Evolutionary conservation across 2,113 vertebrate genomes (phyloP).

Genomic region (Cynopterus brachyotis): DNA sequence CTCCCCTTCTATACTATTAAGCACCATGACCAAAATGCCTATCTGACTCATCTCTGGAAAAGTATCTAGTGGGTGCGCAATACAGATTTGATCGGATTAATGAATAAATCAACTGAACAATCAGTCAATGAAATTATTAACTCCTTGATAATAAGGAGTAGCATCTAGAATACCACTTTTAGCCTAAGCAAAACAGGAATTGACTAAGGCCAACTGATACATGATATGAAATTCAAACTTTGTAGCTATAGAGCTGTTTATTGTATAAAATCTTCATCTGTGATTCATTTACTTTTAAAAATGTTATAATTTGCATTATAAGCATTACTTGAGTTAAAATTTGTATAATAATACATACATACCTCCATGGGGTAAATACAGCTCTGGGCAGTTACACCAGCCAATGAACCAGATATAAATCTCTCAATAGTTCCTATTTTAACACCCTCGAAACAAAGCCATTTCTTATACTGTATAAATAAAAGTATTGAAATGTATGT

Average conservation of each 20-base stretch:
- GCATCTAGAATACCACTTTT: neutral
- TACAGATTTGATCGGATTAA: neutral
- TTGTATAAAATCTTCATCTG: neutral
- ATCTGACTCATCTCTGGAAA: neutral
- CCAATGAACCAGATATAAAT: constrained; percentile 88
- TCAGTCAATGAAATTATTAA: neutral
- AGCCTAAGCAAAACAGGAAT: neutral
- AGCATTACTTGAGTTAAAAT: neutral
- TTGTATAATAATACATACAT: constrained; percentile 55
- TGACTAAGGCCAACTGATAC: neutral
- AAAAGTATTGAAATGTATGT: constrained; percentile 35
- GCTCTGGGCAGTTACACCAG: constrained; percentile 88
- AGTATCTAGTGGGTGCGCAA: neutral
- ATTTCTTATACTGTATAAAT: constrained; percentile 86
- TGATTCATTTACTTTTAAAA: neutral
- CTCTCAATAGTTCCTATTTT: constrained; percentile 82
- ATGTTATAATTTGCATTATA: constrained; percentile 1
- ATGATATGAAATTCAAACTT: neutral
- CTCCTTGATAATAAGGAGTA: too few species aligned
- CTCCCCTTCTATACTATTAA: neutral
- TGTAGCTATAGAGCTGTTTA: neutral
- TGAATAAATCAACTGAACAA: neutral
- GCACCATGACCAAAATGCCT: neutral
- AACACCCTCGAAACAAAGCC: constrained; percentile 82
- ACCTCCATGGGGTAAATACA: constrained; percentile 91